These are phyloP conservation scores for Gallinago stenura DNA, from an alignment of 2,797 vertebrate species.

Conservation along the genomic window DNA sequence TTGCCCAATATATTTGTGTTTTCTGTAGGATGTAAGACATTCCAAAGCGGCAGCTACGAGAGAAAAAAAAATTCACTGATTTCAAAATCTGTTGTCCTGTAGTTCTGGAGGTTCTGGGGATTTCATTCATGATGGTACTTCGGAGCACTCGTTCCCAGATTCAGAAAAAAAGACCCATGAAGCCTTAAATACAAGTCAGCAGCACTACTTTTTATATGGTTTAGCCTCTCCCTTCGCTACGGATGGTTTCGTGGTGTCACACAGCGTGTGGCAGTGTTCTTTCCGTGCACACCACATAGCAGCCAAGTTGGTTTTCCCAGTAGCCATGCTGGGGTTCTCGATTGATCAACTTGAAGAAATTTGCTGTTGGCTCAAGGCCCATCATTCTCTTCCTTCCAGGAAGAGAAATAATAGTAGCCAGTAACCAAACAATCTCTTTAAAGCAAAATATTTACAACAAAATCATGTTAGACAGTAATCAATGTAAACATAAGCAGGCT, in stretches of 20 bases:
- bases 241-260: background rate
- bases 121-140: background rate
- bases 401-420: conserved; percentile 59
- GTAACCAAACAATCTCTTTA: conserved; percentile 50
- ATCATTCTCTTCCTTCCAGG: conserved; percentile 58
- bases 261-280: background rate
- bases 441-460: conserved; percentile 59
- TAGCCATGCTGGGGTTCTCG: background rate
- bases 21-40: background rate
- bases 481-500: conserved; percentile 34
- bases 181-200: background rate
- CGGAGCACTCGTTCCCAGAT: background rate
- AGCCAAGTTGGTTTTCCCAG: background rate
- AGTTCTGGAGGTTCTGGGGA: background rate
- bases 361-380: conserved; percentile 10
- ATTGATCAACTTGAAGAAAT: conserved; percentile 10
- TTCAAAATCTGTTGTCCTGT: background rate
- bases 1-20: background rate
- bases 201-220: background rate
- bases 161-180: background rate
- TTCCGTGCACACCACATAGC: rapidly evolving
- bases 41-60: background rate
- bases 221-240: background rate
- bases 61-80: background rate
- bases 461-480: background rate